Percentiles rank a stretch among this genome's conserved stretches.
Conservation (phyloP, 2,113 vertebrate genomes). For the Antigone vipio region DNA sequence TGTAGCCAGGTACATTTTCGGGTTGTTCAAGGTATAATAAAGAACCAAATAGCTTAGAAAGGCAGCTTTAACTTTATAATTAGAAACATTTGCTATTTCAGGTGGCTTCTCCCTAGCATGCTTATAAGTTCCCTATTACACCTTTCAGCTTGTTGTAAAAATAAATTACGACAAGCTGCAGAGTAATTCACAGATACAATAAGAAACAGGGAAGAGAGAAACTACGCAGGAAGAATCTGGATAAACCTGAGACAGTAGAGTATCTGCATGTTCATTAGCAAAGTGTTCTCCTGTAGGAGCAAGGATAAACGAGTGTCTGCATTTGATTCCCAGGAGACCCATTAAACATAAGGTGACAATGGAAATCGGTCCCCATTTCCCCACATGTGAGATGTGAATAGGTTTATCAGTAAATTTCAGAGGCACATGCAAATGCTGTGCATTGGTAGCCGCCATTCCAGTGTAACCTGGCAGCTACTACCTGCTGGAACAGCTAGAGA, state of each 20-base stretch:
- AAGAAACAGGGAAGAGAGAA: not conserved
- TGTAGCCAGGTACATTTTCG: not conserved
- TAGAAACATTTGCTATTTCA: slow-evolving; percentile 27
- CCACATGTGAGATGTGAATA: accelerated
- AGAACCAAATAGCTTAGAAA: slow-evolving; percentile 15
- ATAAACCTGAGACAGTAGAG: not conserved
- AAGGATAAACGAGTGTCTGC: not conserved
- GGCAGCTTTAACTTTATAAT: slow-evolving; percentile 32
- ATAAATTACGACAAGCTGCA: not conserved
- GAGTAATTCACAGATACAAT: not conserved
- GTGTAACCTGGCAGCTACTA: not conserved
- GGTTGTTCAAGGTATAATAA: slow-evolving; percentile 13
- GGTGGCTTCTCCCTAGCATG: not conserved
- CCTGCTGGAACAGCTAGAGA: not conserved
- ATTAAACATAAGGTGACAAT: not conserved
- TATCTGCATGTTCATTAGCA: not conserved
- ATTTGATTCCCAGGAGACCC: not conserved
- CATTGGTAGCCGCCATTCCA: not conserved
- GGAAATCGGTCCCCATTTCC: not conserved
- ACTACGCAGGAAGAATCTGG: not conserved
- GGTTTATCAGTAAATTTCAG: not conserved
- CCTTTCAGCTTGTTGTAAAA: not conserved
- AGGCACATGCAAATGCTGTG: not conserved
- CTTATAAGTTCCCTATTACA: not conserved
- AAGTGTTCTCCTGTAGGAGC: not conserved